Conservation (phyloP, 2,888 invertebrate species). For the Gortyna flavago region DNA sequence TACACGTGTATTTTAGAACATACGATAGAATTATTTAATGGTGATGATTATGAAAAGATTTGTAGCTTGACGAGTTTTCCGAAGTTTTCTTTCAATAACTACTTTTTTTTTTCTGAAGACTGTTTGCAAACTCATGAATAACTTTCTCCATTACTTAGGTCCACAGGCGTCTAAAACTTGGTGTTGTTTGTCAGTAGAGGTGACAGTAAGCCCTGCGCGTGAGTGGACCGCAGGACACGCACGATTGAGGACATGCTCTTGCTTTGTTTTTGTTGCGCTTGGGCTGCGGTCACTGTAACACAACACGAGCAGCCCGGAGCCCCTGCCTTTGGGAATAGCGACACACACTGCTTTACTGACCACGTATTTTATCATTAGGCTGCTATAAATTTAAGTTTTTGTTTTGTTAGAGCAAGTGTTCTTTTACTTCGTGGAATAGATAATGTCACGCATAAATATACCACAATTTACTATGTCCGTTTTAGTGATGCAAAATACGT, state of each 20-base stretch:
- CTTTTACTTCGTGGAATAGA: conserved; percentile 7
- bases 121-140: neutral
- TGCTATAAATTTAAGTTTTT: conserved; percentile 25
- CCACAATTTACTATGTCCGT: neutral
- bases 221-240: conserved; percentile 83
- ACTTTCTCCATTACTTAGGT: neutral
- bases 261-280: conserved; percentile 85
- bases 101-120: neutral
- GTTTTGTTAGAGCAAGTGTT: neutral
- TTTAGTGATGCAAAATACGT: neutral
- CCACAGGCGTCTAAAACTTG: conserved; percentile 5
- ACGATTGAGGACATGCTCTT: conserved; percentile 88
- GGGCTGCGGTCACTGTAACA: conserved; percentile 87
- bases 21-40: neutral
- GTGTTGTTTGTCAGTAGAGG: conserved; percentile 41
- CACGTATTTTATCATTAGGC: conserved; percentile 38
- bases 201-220: conserved; percentile 74
- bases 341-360: conserved; percentile 42
- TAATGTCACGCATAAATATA: conserved; percentile 23
- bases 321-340: conserved; percentile 70
- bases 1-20: conserved; percentile 9
- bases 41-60: neutral
- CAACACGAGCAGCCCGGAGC: conserved; percentile 77
- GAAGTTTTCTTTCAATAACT: neutral
- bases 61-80: neutral